Evolutionary conservation across 2,797 vertebrate genomes (phyloP).

Genomic region (Acanthis flammea): DNA sequence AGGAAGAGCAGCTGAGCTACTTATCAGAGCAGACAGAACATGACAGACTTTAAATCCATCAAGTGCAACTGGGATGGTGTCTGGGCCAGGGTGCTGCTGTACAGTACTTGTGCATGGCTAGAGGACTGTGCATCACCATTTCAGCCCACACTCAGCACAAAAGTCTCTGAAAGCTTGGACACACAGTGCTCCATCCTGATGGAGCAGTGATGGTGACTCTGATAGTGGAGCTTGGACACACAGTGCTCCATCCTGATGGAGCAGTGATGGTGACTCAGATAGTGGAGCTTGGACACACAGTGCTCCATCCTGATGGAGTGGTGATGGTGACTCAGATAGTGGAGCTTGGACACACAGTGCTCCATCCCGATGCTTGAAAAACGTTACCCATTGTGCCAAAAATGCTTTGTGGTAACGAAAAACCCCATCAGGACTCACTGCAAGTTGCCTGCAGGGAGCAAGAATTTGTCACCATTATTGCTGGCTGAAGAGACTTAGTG

Average conservation of each 20-base stretch:
- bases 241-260: too few species aligned
- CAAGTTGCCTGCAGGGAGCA: background rate
- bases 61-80: background rate
- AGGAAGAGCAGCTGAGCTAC: background rate
- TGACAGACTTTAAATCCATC: background rate
- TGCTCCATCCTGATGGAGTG: background rate
- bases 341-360: too few species aligned
- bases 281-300: too few species aligned
- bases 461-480: background rate
- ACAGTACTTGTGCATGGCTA: background rate
- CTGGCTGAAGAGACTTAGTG: background rate
- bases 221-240: background rate
- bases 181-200: background rate
- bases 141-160: background rate
- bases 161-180: background rate
- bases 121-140: too few species aligned
- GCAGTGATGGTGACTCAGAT: too few species aligned
- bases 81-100: background rate
- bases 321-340: too few species aligned
- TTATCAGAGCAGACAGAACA: background rate
- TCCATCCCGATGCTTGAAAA: background rate
- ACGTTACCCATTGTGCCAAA: background rate
- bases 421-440: rapidly evolving
- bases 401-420: background rate
- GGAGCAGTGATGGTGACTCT: too few species aligned